These are phyloP conservation scores for Ellobium chinense DNA, from an alignment of 2,888 invertebrate genomes.

Conservation along the genomic window DNA sequence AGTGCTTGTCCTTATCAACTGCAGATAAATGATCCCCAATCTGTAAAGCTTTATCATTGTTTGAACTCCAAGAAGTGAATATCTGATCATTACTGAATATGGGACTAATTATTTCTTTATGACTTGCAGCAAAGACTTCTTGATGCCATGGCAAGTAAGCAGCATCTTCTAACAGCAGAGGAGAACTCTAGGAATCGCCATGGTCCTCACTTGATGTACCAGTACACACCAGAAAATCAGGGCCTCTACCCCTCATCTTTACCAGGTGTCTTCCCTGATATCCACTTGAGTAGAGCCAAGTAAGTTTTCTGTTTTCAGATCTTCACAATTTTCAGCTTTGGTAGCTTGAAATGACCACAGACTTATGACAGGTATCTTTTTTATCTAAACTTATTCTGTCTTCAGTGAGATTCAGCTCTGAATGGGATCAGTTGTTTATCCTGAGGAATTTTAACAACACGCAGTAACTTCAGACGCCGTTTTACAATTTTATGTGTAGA, in stretches of 20 bases:
- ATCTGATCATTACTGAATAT: not conserved
- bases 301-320: no score
- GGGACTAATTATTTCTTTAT: no score
- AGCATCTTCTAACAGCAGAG: constrained; percentile 87
- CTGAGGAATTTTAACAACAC: no score
- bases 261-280: constrained; percentile 74
- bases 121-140: constrained; percentile 83
- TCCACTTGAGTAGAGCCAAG: constrained; percentile 78
- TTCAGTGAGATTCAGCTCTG: no score
- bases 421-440: no score
- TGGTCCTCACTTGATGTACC: constrained; percentile 92
- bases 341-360: no score
- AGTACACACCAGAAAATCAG: constrained; percentile 82
- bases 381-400: no score
- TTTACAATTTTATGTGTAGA: no score
- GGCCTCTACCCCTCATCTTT: constrained; percentile 78
- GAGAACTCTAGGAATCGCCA: constrained; percentile 90
- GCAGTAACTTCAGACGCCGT: no score
- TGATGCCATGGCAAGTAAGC: constrained; percentile 90
- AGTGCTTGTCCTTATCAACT: not conserved
- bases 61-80: not conserved
- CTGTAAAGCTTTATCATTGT: not conserved
- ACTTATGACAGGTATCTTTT: no score
- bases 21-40: no score
- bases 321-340: no score